phyloP scores from a whole-genome alignment of 2,888 invertebrate genomes.

The Leucophenga montana region DNA sequence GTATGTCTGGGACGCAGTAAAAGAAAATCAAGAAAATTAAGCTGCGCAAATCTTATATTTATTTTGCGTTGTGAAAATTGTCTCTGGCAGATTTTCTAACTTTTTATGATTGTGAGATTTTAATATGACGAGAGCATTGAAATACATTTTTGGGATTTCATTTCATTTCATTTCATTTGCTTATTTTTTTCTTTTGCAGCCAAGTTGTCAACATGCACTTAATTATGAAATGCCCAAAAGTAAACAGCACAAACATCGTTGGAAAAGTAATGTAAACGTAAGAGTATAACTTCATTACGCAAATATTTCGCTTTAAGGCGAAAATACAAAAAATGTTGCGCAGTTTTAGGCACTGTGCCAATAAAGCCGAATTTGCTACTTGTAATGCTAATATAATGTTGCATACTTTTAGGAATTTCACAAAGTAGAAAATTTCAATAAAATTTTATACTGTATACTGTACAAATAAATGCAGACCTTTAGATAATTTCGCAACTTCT shows the following conservation, averaged over 20 bases:
- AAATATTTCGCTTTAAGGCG: neutral
- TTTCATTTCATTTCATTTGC: neutral
- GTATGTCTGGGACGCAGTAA: neutral
- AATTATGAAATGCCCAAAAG: too few relatives aligned
- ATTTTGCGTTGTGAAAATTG: neutral
- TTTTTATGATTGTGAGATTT: neutral
- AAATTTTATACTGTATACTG: too few relatives aligned
- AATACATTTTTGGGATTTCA: neutral
- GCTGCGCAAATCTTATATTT: neutral
- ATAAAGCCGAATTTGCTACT: too few relatives aligned
- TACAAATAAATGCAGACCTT: too few relatives aligned
- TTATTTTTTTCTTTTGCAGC: neutral
- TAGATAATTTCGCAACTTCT: too few relatives aligned
- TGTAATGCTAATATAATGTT: neutral
- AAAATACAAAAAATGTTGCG: neutral
- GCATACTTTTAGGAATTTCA: neutral
- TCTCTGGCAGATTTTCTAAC: neutral
- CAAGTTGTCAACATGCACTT: too few relatives aligned
- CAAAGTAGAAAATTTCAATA: too few relatives aligned
- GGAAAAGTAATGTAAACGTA: too few relatives aligned
- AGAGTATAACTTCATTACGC: too few relatives aligned
- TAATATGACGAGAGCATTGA: neutral
- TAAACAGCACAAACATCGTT: too few relatives aligned
- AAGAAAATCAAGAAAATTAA: slow-evolving; percentile 7
- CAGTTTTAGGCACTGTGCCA: neutral